Evolutionary conservation across 2,797 vertebrate genomes (phyloP).

Genomic region (Pteronotus mesoamericanus): DNA sequence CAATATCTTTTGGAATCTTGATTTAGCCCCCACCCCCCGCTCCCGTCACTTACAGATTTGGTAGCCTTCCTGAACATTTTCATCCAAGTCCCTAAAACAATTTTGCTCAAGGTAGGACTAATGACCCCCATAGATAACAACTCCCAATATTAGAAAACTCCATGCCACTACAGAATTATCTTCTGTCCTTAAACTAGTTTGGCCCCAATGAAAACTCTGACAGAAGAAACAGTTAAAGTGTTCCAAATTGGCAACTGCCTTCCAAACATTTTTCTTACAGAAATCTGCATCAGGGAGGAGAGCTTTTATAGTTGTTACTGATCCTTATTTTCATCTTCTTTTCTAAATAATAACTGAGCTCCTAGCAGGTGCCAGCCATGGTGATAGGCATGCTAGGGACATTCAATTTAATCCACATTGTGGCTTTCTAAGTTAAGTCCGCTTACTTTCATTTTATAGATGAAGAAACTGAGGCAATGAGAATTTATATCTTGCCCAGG

Average conservation of each 20-base stretch:
- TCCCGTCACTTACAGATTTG: background rate
- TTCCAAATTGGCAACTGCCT: background rate
- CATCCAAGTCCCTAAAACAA: background rate
- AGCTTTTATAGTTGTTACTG: background rate
- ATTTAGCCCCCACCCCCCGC: background rate
- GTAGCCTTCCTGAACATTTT: background rate
- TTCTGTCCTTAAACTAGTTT: constrained; percentile 1
- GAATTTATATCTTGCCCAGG: background rate
- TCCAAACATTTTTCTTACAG: background rate
- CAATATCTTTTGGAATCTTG: background rate
- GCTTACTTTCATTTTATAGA: background rate
- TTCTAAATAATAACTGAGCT: background rate
- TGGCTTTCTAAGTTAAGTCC: background rate
- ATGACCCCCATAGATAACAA: background rate
- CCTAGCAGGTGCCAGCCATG: background rate
- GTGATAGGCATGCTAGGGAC: background rate
- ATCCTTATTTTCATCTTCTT: background rate
- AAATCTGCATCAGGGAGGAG: background rate
- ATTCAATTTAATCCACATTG: background rate
- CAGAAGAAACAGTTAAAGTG: constrained; percentile 12
- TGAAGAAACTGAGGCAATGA: background rate
- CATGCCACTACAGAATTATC: background rate
- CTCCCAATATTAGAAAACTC: background rate
- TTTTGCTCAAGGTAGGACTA: background rate
- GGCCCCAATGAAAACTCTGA: background rate